Base-by-base conservation (phyloP, 2,888 invertebrate genomes). In the Phyllotreta striolata region DNA sequence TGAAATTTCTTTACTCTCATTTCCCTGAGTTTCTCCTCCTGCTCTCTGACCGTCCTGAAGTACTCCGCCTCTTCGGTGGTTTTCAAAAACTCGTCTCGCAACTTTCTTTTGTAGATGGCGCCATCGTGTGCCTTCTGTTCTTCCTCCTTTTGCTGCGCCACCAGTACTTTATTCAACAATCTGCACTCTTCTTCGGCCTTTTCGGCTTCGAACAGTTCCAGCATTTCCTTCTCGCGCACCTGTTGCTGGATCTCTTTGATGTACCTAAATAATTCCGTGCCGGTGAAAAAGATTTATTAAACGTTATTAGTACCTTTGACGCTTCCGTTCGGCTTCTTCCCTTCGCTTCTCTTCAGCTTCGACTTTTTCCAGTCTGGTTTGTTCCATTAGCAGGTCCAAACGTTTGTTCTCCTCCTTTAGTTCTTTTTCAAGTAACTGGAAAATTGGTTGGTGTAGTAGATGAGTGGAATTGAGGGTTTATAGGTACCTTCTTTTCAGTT, bases 321-420 rank as follows among this genome's bases (percentile, higher is more conserved):
- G 69, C 73, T 67, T 52, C 6, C 10, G 1, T 72, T 70, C 69
- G 74, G 70, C 66, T 74, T 72, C 66, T 74, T 74, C 57, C 67
- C 63, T 62, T 76, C 73, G 62, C 54, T 83, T 77, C 6, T 83
- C 77, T 14, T 82, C 79, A 67, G 87, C 86, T 8, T 88, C 87
- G 0, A 84, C 83, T 34, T 81, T 76, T 57, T 83, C 81, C 66
- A 84, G 80, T 0, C 90, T 84, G 71, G 88, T 86, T 75, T 89
- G 87, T 72, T 91, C 91, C 89, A 91, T 90, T 80, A 90, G 87
- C 9, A 84, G 83, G 68, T 91, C 89, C 55, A 90, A 83, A 80
- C 87, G 80, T 64, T 79, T 78, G 63, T 87, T 82, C 71, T 88
- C 87, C 38, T 85, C 86, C 35, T 83, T 82, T 0, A 87, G 67